A percentile compares a stretch with the other conserved stretches of the same genome.
Conservation (phyloP, 92 coral and sea anemone species). For the Meandrina meandrites region DNA sequence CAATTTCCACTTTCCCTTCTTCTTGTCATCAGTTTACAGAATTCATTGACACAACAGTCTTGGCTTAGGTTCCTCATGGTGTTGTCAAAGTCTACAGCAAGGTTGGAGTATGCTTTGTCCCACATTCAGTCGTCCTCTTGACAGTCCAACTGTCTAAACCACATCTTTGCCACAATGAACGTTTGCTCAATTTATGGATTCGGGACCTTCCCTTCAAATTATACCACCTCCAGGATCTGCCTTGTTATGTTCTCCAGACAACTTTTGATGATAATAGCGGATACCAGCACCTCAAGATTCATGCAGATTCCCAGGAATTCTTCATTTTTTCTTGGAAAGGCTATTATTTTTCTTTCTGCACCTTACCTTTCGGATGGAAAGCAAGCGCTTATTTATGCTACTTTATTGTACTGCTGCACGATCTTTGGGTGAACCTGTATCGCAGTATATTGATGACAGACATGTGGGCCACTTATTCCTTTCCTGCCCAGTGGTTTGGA, state of each 20-base stretch:
- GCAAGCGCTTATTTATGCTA: neutral
- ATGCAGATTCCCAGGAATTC: neutral
- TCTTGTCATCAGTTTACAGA: conserved; percentile 4
- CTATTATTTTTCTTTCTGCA: too few relatives aligned
- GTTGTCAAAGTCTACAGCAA: too few relatives aligned
- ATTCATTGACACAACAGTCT: too few relatives aligned
- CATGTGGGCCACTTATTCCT: neutral
- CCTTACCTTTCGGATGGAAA: neutral
- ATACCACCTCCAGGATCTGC: neutral
- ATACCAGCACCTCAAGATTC: neutral
- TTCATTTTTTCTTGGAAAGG: neutral
- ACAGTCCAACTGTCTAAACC: neutral
- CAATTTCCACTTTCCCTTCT: neutral
- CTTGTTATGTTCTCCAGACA: neutral
- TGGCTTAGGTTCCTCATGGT: too few relatives aligned
- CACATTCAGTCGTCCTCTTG: neutral
- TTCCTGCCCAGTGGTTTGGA: too few relatives aligned
- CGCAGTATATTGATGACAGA: neutral
- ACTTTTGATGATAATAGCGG: neutral
- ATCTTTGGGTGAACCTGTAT: conserved; percentile 17
- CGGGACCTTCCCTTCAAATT: too few relatives aligned
- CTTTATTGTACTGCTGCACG: neutral
- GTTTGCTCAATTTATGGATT: neutral
- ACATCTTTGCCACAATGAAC: neutral
- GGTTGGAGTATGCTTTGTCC: too few relatives aligned